Percentiles rank a stretch among this genome's conserved stretches.
These are phyloP conservation scores for Ferdinandea cuprea DNA, from an alignment of 2,888 invertebrate genomes.

Conservation along the genomic window DNA sequence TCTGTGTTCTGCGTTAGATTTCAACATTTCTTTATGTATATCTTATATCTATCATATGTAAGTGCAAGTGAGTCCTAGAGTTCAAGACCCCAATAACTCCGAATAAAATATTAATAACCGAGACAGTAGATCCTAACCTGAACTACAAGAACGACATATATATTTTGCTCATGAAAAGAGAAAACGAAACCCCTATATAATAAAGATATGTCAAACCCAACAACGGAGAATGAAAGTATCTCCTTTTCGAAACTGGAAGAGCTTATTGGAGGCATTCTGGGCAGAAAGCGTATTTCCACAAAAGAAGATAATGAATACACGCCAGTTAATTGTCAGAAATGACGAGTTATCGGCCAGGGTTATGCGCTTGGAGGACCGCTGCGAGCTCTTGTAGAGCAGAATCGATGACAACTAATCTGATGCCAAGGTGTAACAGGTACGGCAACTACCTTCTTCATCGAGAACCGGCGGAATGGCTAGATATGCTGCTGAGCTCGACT, in stretches of 20 bases:
- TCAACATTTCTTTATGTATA: not conserved
- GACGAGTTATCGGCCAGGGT: constrained; percentile 4
- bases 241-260: constrained; percentile 1
- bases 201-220: constrained; percentile 5
- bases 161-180: not conserved
- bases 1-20: not conserved
- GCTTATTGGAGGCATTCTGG: not conserved
- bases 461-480: not conserved
- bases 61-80: not conserved
- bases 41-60: not conserved
- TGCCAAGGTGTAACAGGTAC: not conserved
- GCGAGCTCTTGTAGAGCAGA: constrained; percentile 1
- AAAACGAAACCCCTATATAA: not conserved
- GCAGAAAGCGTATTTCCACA: not conserved
- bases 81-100: not conserved
- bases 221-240: not conserved
- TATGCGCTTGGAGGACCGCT: constrained; percentile 1
- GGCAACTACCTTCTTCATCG: not conserved
- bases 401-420: not conserved
- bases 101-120: not conserved
- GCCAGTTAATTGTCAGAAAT: constrained; percentile 1
- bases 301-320: not conserved
- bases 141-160: not conserved
- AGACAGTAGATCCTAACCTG: not conserved
- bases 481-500: not conserved